phyloP scores from a whole-genome alignment of 2,113 vertebrate genomes.

The Isichthys henryi region DNA sequence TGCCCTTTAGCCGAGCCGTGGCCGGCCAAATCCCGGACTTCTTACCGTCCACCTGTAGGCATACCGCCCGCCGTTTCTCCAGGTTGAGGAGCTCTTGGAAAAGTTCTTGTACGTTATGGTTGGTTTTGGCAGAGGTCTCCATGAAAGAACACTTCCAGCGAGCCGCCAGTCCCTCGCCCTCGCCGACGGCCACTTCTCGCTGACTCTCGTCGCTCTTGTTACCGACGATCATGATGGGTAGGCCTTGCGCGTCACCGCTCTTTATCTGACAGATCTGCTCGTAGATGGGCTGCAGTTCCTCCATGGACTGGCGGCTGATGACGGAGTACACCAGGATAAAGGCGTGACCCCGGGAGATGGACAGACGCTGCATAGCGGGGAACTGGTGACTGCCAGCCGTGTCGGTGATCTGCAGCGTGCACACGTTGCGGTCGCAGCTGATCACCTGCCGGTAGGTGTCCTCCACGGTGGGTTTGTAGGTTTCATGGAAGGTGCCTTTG shows the following conservation, averaged over 20 bases:
- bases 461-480: conserved; percentile 57
- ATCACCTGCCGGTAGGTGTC: conserved; percentile 64
- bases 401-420: conserved; percentile 65
- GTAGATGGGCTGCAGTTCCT: conserved; percentile 59
- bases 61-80: conserved; percentile 52
- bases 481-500: conserved; percentile 53
- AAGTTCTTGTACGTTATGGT: conserved; percentile 60
- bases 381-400: conserved; percentile 65
- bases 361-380: conserved; percentile 63
- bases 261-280: conserved; percentile 62
- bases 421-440: conserved; percentile 63
- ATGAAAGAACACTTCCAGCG: conserved; percentile 64
- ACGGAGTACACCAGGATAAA: conserved; percentile 63
- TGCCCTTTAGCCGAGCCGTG: conserved; percentile 54
- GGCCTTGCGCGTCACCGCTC: conserved; percentile 43
- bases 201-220: conserved; percentile 53
- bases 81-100: conserved; percentile 58
- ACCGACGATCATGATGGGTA: conserved; percentile 56
- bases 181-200: conserved; percentile 49
- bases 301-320: conserved; percentile 56
- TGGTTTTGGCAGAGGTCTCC: conserved; percentile 59
- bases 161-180: conserved; percentile 50
- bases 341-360: conserved; percentile 60
- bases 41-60: conserved; percentile 52
- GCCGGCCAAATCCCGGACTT: conserved; percentile 51